Evolutionary conservation across 2,888 invertebrate species (phyloP), one percentile per base, ranked within the genome.

Genomic region (Meta bourneti): DNA sequence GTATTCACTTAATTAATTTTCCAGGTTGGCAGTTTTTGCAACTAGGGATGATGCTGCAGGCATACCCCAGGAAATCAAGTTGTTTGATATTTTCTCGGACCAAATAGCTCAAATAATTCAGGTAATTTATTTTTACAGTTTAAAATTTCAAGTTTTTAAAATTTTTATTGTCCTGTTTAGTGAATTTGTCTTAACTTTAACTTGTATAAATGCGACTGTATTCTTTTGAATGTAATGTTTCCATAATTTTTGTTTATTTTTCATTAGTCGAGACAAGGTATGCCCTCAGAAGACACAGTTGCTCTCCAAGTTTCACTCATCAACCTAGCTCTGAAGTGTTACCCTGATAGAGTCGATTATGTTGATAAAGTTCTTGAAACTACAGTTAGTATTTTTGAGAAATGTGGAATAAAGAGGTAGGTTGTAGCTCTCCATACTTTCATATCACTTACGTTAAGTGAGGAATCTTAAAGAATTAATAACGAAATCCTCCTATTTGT

Each of bases 51-150:
- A 95, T 93, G 95, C 95, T 9, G 96, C 96, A 93, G 96, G 96
- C 71, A 97, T 97, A 94, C 97, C 98, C 51, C 96, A 97, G 92
- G 98, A 98, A 94, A 98, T 99, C 19, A 97, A 98, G 94, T 96
- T 99, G 71, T 99, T 99, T 95, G 99, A 99, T 94, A 98, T 99
- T 70, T 99, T 99, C 95, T 99, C 99, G 1, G 97, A 98, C 94
- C 99, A 99, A 95, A 98, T 99, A 6, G 98, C 98, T 0, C 97
- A 97, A 91, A 98, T 99, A 93, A 98, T 99, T 93, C 97, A 98
- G 96, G 97, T 97, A 94, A 93, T n/a, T 71, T 1, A n/a, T 75
- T 6, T 75, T 11, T 11, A 20, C 5, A 20, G 19, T 19, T 19
- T 13, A 48, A 13, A 48, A 75, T 4, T 8, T 48, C 0, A 9